phyloP scores from a whole-genome alignment of 2,888 invertebrate species.

The Villa cingulata region DNA sequence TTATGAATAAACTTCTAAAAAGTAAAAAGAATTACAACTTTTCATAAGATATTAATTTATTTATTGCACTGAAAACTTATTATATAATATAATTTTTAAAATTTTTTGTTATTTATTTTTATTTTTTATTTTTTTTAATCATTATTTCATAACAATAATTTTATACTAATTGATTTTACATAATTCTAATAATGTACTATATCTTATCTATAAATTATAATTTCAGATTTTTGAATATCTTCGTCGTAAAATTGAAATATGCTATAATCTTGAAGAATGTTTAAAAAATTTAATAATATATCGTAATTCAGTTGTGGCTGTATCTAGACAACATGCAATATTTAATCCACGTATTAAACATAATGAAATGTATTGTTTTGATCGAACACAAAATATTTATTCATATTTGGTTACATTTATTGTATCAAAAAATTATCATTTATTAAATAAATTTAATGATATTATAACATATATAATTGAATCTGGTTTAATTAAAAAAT shows the following conservation, averaged over 20 bases:
- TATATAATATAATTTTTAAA: too few species aligned
- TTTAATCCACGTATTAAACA: conserved; percentile 28
- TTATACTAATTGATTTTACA: too few species aligned
- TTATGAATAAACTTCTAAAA: too few species aligned
- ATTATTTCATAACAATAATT: too few species aligned
- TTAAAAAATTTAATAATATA: conserved; percentile 22
- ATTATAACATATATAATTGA: conserved; percentile 30
- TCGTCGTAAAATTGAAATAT: conserved; percentile 27
- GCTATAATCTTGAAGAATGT: conserved; percentile 29
- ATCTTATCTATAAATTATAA: too few species aligned
- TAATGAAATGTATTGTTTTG: conserved; percentile 29
- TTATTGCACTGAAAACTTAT: too few species aligned
- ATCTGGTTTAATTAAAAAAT: conserved; percentile 32
- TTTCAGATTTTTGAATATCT: conserved; percentile 26
- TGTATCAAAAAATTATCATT: conserved; percentile 28
- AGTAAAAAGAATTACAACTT: too few species aligned
- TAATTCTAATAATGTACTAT: too few species aligned
- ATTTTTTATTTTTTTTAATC: too few species aligned
- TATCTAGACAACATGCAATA: conserved; percentile 28
- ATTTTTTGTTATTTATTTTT: too few species aligned
- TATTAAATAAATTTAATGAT: conserved; percentile 29
- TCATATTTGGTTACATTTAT: conserved; percentile 30
- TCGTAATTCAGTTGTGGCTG: conserved; percentile 24
- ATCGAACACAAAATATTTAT: conserved; percentile 29
- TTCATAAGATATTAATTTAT: too few species aligned